Conservation (phyloP, 53 echinoderm and acorn worm species). For the Apostichopus leukothele region DNA sequence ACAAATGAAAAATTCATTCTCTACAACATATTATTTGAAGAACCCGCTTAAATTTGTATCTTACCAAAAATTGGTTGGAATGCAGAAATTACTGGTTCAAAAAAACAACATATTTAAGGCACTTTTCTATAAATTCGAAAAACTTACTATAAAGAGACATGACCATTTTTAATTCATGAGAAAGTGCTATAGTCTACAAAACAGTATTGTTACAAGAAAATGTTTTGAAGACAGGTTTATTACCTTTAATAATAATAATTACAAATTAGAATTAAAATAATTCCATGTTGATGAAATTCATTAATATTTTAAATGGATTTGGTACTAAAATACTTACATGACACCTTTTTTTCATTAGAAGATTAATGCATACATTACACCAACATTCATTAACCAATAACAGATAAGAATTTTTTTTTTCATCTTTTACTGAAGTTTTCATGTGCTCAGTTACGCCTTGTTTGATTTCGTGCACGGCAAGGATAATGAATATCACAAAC, state of each 20-base stretch:
- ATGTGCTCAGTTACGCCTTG: neutral
- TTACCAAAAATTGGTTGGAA: neutral
- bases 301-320: neutral
- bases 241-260: neutral
- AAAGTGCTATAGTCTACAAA: too few species aligned
- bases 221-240: neutral
- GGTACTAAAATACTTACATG: neutral
- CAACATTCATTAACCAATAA: neutral
- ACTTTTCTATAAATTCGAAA: too few species aligned
- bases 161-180: too few species aligned
- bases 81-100: neutral
- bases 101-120: too few species aligned
- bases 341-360: neutral
- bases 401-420: neutral
- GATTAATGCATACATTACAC: neutral
- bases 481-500: neutral
- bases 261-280: neutral
- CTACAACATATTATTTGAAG: neutral
- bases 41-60: neutral
- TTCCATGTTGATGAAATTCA: neutral
- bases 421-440: neutral
- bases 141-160: too few species aligned
- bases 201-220: neutral
- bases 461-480: neutral
- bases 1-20: neutral